phyloP scores from a whole-genome alignment of 1,140 invertebrate species.

The Philotrypesis tridentata region DNA sequence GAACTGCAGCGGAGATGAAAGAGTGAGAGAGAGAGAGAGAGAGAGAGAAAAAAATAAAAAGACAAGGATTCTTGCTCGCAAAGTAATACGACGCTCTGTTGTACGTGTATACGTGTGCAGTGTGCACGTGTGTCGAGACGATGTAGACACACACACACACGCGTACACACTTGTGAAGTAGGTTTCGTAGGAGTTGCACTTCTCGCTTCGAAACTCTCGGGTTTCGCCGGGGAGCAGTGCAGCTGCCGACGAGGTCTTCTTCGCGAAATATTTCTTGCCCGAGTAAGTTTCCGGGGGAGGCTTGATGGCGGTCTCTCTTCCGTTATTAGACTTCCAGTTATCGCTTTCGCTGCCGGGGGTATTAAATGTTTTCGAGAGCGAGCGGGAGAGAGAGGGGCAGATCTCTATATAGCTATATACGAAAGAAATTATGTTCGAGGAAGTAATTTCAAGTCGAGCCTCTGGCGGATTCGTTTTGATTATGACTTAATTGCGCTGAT shows the following conservation, averaged over 20 bases:
- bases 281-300: constrained; percentile 25
- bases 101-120: too few relatives aligned
- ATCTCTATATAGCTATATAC: too few relatives aligned
- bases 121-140: too few relatives aligned
- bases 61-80: not conserved
- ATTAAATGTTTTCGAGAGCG: constrained; percentile 43
- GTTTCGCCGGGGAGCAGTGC: constrained; percentile 1
- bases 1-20: too few relatives aligned
- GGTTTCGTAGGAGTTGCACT: constrained; percentile 41
- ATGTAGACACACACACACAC: too few relatives aligned
- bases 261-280: constrained; percentile 43
- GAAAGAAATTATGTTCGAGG: constrained; percentile 21
- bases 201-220: not conserved
- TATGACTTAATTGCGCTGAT: constrained; percentile 15
- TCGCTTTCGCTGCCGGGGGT: constrained; percentile 25
- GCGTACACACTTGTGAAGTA: constrained; percentile 1
- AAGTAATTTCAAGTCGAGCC: constrained; percentile 27
- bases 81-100: constrained; percentile 34
- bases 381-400: not conserved
- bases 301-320: constrained; percentile 12
- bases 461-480: not conserved
- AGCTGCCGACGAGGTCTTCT: not conserved
- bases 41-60: constrained; percentile 11
- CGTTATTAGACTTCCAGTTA: constrained; percentile 45
- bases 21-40: too few relatives aligned